Evolutionary conservation across 2,888 invertebrate genomes (phyloP), one percentile per base, ranked within the genome.

Genomic region (Aspidiotus rigidus): DNA sequence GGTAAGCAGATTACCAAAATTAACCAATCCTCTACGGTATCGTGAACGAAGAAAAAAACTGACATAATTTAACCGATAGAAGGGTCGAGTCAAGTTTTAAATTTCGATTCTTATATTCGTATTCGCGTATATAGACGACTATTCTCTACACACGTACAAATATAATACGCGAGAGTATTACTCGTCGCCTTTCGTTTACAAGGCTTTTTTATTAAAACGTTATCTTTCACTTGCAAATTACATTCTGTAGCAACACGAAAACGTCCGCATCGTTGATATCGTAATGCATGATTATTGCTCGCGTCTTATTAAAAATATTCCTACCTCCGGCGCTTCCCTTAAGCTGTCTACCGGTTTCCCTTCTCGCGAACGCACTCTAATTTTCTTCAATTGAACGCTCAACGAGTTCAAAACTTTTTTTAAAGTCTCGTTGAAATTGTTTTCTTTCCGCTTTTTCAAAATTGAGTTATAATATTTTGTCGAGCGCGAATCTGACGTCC

Each of bases 11-110:
- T 67, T 67, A 67, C 67, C 67, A 57, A 67, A 67, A 67, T 67
- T 67, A 67, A 67, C 59, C 67, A 67, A 67, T 67, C 67, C 67
- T 67, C 67, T 17, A 60, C 60, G 67, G 67, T 53, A 67, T 67
- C 67, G 59, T 67, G 67, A 67, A 67, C 28, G 28, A 3, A 28
- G 28, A 57, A 60, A 67, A 59, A 67, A 67, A 67, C 59, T 67
- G 44, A 67, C 67, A 67, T 67, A 67, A 67, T 67, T 67, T 67
- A 59, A 10, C 7, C 17, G 39, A 59, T 17, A 59, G 28, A 59
- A 28, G 59, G 59, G 59, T 59, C 59, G 59, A 28, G 39, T 59
- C 39, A 17, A 39, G 59, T 59, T 17, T 39, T 59, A 59, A 59
- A 59, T 39, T 59, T 59, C 13, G 59, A 59, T 59, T 59, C 59